Evolutionary conservation across 2,888 invertebrate genomes (phyloP).

Genomic region (Proisotoma minuta): DNA sequence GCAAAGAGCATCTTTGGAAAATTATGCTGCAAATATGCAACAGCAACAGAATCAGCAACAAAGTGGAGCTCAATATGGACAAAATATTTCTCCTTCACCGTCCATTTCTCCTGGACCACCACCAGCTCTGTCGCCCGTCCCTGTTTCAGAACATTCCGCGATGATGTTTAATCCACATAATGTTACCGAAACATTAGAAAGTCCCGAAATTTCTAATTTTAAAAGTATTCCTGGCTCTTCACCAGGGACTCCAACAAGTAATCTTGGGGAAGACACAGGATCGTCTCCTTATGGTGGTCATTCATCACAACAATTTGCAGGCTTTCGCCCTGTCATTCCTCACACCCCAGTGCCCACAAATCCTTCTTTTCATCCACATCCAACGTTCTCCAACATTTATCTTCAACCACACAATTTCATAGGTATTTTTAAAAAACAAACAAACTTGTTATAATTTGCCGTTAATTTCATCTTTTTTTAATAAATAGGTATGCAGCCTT

Average conservation of each 20-base stretch:
- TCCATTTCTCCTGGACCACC: conserved; percentile 39
- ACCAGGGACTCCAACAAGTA: conserved; percentile 40
- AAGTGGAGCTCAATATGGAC: not conserved
- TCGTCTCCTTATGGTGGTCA: conserved; percentile 27
- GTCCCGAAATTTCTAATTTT: not conserved
- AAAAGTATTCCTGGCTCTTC: conserved; percentile 38
- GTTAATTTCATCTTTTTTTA: not conserved
- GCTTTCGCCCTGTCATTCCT: conserved; percentile 33
- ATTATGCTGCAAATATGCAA: too few relatives aligned
- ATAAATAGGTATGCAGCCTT: not conserved
- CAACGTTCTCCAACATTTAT: conserved; percentile 36
- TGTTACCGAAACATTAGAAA: not conserved
- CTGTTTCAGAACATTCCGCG: conserved; percentile 21
- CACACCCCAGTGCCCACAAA: conserved; percentile 11
- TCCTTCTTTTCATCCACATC: conserved; percentile 21
- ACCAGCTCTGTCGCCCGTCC: conserved; percentile 27
- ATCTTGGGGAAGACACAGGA: conserved; percentile 14
- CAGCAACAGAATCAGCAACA: too few relatives aligned
- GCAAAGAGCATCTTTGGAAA: too few relatives aligned
- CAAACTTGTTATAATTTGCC: not conserved
- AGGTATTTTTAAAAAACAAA: conserved; percentile 22
- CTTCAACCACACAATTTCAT: conserved; percentile 35
- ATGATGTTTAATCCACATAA: not conserved
- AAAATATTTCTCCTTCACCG: conserved; percentile 33
- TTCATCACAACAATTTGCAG: conserved; percentile 15